Evolutionary conservation across 1,140 invertebrate genomes (phyloP).

Genomic region (Diachasma alloeum): DNA sequence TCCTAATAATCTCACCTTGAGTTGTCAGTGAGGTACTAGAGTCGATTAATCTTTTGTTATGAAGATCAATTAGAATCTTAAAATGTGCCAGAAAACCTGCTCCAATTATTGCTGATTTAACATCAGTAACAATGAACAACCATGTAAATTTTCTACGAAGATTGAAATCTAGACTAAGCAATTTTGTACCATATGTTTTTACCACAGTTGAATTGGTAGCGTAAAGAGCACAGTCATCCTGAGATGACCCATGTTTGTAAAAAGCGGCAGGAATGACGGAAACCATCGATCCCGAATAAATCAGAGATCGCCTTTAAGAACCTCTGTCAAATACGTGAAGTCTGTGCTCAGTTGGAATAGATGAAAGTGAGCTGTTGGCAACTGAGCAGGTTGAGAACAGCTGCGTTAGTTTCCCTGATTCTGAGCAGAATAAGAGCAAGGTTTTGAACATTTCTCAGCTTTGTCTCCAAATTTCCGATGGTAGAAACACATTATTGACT

Average conservation of each 20-base stretch:
- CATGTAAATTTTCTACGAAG: constrained; percentile 37
- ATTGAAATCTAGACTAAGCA: constrained; percentile 15
- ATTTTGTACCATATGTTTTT: constrained; percentile 12
- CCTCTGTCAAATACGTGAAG: background rate
- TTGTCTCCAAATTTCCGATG: constrained; percentile 28
- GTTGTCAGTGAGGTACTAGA: background rate
- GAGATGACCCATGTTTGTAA: constrained; percentile 1
- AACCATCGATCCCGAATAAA: constrained; percentile 9
- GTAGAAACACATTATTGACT: constrained; percentile 17
- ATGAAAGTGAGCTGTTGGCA: background rate
- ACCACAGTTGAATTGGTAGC: constrained; percentile 25
- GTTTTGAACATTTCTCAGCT: constrained; percentile 36
- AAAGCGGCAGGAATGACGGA: background rate
- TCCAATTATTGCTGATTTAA: constrained; percentile 14
- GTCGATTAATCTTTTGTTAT: constrained; percentile 25
- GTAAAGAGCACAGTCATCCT: background rate
- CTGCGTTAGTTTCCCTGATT: background rate
- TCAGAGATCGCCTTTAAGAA: background rate
- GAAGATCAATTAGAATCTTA: constrained; percentile 28
- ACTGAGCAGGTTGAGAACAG: background rate
- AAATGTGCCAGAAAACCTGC: constrained; percentile 20
- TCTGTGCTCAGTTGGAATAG: background rate
- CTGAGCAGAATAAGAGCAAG: constrained; percentile 22
- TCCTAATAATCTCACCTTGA: background rate
- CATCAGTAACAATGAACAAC: constrained; percentile 50